Evolutionary conservation across 2,888 invertebrate species (phyloP).

Genomic region (Macaria notata): DNA sequence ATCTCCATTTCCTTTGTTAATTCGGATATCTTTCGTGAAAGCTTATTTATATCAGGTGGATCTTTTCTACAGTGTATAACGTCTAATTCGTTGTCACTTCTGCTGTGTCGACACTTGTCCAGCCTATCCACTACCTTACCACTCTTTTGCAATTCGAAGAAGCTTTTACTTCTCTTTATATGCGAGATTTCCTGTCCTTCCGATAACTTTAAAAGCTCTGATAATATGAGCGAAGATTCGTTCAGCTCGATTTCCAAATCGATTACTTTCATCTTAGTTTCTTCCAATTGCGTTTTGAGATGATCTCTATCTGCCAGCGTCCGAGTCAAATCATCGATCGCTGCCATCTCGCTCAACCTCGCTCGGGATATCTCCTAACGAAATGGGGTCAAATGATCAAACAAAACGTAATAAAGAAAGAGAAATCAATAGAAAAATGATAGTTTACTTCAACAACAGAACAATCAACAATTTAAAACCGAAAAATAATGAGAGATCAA

Average conservation of each 20-base stretch:
- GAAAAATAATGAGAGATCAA: constrained; percentile 63
- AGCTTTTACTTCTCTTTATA: constrained; percentile 71
- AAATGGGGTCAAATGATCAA: constrained; percentile 60
- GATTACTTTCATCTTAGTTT: constrained; percentile 69
- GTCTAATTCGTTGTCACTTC: constrained; percentile 68
- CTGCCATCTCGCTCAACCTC: constrained; percentile 65
- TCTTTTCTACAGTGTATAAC: constrained; percentile 49
- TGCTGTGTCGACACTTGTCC: constrained; percentile 76
- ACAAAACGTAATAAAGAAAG: constrained; percentile 58
- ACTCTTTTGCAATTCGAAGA: constrained; percentile 79
- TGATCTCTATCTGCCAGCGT: constrained; percentile 62
- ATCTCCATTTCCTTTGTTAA: constrained; percentile 72
- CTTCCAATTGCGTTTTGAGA: constrained; percentile 64
- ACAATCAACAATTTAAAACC: constrained; percentile 65
- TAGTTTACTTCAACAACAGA: constrained; percentile 67
- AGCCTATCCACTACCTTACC: constrained; percentile 83
- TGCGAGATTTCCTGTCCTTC: constrained; percentile 60
- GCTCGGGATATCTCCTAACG: constrained; percentile 68
- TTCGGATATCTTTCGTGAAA: constrained; percentile 67
- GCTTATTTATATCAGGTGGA: constrained; percentile 56
- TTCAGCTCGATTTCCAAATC: constrained; percentile 80
- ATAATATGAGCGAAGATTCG: constrained; percentile 76
- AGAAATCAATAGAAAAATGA: constrained; percentile 52
- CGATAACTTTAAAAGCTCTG: constrained; percentile 74
- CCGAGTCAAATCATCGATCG: constrained; percentile 61